Evolutionary conservation across 2,113 vertebrate species (phyloP).

Genomic region (Psammodynastes pulverulentus): DNA sequence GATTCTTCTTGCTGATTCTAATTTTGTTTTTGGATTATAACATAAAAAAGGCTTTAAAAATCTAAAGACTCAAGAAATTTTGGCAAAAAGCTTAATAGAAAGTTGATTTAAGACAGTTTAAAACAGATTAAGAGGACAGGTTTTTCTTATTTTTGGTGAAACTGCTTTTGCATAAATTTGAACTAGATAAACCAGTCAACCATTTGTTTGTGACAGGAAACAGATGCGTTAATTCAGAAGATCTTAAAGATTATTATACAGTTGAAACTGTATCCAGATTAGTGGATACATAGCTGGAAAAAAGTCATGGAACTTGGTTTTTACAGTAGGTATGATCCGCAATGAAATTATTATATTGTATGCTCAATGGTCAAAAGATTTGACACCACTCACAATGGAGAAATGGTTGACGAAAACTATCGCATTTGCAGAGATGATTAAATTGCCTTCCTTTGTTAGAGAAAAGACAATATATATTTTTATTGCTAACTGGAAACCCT

Average conservation of each 20-base stretch:
- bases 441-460: background rate
- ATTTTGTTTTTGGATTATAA: background rate
- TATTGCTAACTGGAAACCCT: too few species aligned
- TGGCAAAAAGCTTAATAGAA: background rate
- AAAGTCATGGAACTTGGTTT: background rate
- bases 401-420: background rate
- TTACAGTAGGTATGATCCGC: background rate
- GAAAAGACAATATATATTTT: background rate
- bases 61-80: background rate
- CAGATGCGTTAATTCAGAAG: background rate
- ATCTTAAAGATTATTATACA: background rate
- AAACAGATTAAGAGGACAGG: background rate
- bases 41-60: background rate
- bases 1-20: background rate
- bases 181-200: background rate
- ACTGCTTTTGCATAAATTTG: background rate
- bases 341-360: background rate
- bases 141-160: background rate
- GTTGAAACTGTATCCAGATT: background rate
- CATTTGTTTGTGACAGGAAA: background rate
- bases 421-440: background rate
- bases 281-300: background rate
- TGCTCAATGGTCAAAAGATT: background rate
- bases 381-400: background rate
- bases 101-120: background rate